Percentiles rank a stretch among this genome's conserved stretches.
phyloP scores from a whole-genome alignment of 2,113 vertebrate genomes.

The Heptranchias perlo region DNA sequence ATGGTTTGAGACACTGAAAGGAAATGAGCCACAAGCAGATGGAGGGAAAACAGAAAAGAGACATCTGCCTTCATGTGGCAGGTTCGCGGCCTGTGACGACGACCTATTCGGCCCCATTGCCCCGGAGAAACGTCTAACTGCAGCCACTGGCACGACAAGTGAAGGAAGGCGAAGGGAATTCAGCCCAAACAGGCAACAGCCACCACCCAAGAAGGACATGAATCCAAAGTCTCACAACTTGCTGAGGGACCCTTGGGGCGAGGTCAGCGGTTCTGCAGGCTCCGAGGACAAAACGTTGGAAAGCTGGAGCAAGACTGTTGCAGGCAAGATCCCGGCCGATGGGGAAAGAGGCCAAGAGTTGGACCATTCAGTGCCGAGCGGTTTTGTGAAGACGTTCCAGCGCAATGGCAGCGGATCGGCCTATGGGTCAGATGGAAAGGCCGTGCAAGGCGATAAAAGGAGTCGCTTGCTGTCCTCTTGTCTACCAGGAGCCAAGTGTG shows the following conservation, averaged over 20 bases:
- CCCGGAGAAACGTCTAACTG: neutral
- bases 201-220: no score
- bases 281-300: neutral
- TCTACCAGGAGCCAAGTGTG: rapidly evolving
- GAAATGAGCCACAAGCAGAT: neutral
- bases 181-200: no score
- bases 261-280: neutral
- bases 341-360: neutral
- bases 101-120: neutral
- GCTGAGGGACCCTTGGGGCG: neutral
- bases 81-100: no score
- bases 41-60: neutral
- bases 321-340: neutral
- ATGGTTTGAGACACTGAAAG: neutral
- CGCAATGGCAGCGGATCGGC: no score
- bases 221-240: neutral
- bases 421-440: neutral
- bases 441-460: no score
- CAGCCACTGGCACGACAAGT: neutral
- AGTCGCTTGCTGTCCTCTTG: rapidly evolving
- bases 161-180: no score
- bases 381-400: neutral
- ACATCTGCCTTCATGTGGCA: no score
- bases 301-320: neutral
- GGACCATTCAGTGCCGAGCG: no score